phyloP scores from a whole-genome alignment of 2,797 vertebrate genomes.

The Sylvilagus floridanus region DNA sequence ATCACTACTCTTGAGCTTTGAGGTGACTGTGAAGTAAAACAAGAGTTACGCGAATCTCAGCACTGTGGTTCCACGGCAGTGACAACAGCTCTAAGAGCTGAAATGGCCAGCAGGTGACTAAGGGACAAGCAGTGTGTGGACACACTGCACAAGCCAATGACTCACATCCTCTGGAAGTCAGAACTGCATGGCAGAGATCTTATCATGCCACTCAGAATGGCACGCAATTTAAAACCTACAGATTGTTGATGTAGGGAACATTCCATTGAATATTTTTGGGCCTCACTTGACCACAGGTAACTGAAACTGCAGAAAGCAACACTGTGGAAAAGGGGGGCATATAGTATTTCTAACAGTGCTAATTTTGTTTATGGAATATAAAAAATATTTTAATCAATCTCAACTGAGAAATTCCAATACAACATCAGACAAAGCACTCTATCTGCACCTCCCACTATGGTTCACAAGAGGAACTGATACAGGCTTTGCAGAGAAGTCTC shows the following conservation, averaged over 20 bases:
- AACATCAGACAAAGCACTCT: neutral
- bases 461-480: slow-evolving; percentile 48
- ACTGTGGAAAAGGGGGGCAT: neutral
- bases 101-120: neutral
- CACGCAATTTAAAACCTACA: neutral
- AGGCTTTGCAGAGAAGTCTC: neutral
- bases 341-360: neutral
- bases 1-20: neutral
- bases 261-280: neutral
- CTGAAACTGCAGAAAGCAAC: neutral
- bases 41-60: neutral
- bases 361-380: slow-evolving; percentile 27
- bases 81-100: neutral
- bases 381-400: neutral
- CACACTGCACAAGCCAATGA: neutral
- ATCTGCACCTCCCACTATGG: neutral
- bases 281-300: neutral
- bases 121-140: neutral
- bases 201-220: neutral
- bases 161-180: neutral
- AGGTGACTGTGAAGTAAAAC: neutral
- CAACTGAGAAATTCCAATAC: neutral
- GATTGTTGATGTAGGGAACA: neutral
- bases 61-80: neutral
- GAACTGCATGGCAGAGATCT: neutral